Base-by-base conservation (phyloP, 2,797 vertebrate genomes). In the Thaleichthys pacificus region DNA sequence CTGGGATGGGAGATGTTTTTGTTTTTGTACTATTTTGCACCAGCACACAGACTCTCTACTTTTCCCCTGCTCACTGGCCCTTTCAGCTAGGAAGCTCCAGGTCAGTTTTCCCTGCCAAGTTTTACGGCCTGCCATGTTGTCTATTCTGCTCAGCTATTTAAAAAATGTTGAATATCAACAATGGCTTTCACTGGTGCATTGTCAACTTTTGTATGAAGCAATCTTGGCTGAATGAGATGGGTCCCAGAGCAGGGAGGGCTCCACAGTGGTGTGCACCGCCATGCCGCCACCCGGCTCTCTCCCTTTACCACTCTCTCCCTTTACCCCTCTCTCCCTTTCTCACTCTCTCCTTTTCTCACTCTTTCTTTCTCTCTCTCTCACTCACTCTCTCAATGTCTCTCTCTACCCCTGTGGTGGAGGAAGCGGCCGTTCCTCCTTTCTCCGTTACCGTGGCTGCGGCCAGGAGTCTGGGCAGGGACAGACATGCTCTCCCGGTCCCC, bases 161-260 rank as follows among this genome's bases (percentile, higher is more conserved):
- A 95, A 97, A 98, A 97, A 98, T 96, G 96, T 96, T 95, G 96
- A 98, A 97, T 98, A 97, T 97, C 96, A 97, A 98, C 97, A 99
- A 98, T 97, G 94, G 95, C 94, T 96, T 96, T 97, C 94, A 94
- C 91, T 93, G 92, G 85, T 90, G 93, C 92, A 98, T 98, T 99
- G 96, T 99, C 95, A 96, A 96, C 95, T 96, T 97, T 96, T 98
- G 95, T 98, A 97, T 97, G 96, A 97, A 96, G 95, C 96, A 97
- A 97, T 99, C 96, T 97, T 95, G 93, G 94, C 93, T 97, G 95
- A 97, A 97, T 95, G 95, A 96, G 95, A 97, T 92, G 92, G 97
- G 90, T 96, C 94, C 94, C 94, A 93, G 94, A 92, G 95, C 94
- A 95, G 92, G 88, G 80, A 89, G 94, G 93, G 93, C 93, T 93